Conservation (phyloP, 2,113 vertebrate species). For the Micromys minutus region DNA sequence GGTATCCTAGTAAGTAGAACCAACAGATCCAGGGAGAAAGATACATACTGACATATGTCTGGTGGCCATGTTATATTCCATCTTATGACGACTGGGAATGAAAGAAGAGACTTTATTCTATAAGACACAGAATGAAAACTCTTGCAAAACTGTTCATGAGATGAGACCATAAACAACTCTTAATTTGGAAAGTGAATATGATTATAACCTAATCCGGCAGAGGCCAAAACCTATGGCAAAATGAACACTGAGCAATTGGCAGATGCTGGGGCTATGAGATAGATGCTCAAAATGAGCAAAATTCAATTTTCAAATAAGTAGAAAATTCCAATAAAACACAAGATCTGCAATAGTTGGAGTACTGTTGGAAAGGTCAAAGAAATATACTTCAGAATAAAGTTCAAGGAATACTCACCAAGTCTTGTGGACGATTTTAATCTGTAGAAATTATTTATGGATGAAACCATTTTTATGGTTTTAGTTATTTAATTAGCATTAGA, state of each 20-base stretch:
- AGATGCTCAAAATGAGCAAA: background rate
- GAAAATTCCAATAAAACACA: background rate
- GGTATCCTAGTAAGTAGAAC: background rate
- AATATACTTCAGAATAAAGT: background rate
- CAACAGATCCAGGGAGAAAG: background rate
- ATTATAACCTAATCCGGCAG: background rate
- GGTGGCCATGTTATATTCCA: no score
- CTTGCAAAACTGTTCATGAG: background rate
- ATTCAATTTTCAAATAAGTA: background rate
- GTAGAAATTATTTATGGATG: background rate
- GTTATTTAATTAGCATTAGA: constrained; percentile 10
- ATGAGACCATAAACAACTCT: background rate
- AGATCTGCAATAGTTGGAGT: background rate
- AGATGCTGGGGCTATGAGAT: background rate
- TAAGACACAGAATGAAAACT: background rate
- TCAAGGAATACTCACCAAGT: background rate
- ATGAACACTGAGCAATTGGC: background rate
- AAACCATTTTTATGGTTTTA: background rate
- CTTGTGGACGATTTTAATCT: background rate
- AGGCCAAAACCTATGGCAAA: background rate
- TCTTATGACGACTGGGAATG: background rate
- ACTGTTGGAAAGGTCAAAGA: background rate
- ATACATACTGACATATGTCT: background rate
- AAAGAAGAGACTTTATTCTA: background rate
- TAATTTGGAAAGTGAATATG: background rate